Evolutionary conservation across 2,113 vertebrate genomes (phyloP), one percentile per base, ranked within the genome.

Genomic region (Notothenia rossii): DNA sequence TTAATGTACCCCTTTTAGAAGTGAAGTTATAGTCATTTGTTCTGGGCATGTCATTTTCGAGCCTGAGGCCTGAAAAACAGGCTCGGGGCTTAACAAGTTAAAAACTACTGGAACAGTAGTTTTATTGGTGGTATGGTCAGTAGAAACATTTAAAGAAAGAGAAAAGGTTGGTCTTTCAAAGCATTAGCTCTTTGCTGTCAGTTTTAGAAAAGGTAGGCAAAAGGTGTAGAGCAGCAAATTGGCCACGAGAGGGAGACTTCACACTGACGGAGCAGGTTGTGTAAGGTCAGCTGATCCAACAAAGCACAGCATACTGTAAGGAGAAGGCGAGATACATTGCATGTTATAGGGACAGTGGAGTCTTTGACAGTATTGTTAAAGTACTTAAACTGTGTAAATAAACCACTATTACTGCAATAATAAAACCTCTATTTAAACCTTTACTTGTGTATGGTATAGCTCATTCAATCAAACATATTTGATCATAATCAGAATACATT

Each of bases 191-290:
- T n/a, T 25, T 29, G 29, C 29, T 29, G 29, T 29, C 29, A 45
- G 9, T 6, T 54, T 14, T 59, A 50, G 40, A 7, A 15, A 61
- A 40, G 36, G 36, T 1, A 54, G 10, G 13, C 22, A 53, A 36
- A 18, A 43, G 14, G 40, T 55, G 54, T 53, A 22, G 43, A 36
- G 20, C 14, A 53, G 20, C 46, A 43, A 22, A 48, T 6, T 61
- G 48, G 2, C 59, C 77, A 66, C 6, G 0, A 79, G 60, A 56
- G 61, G 77, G 67, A 66, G 70, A 18, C 65, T 6, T 65, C 13
- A 43, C 11, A 11, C 29, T 62, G 36, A 17, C 20, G 20, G 59
- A 64, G 6, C 15, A 48, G 17, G 5, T 7, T 11, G 53, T 6
- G 53, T 13, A 3, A 48, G 5, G 20, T 15, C 22, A 20, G 29